These are phyloP conservation scores for Dufourea novaeangliae DNA, from an alignment of 1,140 invertebrate genomes.

Conservation along the genomic window DNA sequence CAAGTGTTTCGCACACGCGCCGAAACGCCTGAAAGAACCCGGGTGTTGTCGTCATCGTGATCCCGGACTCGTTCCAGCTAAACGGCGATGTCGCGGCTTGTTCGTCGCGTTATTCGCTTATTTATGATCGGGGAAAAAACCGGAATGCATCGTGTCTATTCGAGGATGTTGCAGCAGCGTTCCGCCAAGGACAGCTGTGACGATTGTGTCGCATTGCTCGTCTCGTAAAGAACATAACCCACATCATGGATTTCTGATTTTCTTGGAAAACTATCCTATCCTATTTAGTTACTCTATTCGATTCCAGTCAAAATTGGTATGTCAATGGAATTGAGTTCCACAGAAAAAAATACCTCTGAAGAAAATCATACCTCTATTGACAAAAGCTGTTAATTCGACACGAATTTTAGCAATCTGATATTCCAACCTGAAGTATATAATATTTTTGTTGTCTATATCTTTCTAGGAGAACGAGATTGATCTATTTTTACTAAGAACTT, in stretches of 20 bases:
- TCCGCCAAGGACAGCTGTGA: slow-evolving; percentile 35
- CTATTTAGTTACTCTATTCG: no score
- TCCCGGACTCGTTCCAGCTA: slow-evolving; percentile 52
- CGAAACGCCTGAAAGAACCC: slow-evolving; percentile 16
- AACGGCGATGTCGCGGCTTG: slow-evolving; percentile 21
- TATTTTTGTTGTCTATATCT: no score
- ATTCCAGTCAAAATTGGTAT: no score
- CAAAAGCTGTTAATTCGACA: no score
- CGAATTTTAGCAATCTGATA: no score
- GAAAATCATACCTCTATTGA: no score
- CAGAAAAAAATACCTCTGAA: no score
- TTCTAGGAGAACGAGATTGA: no score
- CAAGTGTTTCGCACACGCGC: slow-evolving; percentile 46
- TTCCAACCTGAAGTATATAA: no score
- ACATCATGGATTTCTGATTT: not conserved
- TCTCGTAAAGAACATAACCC: not conserved
- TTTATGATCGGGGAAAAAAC: slow-evolving; percentile 35
- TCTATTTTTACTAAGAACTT: no score
- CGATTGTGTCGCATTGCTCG: not conserved
- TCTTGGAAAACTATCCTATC: no score
- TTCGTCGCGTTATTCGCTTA: slow-evolving; percentile 12
- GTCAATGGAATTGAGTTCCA: not conserved
- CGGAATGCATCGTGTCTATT: slow-evolving; percentile 11
- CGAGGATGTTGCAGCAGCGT: not conserved
- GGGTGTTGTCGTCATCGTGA: slow-evolving; percentile 56